These are phyloP conservation scores for Leptinotarsa peninsularis DNA, from an alignment of 2,888 invertebrate genomes.

Conservation along the genomic window DNA sequence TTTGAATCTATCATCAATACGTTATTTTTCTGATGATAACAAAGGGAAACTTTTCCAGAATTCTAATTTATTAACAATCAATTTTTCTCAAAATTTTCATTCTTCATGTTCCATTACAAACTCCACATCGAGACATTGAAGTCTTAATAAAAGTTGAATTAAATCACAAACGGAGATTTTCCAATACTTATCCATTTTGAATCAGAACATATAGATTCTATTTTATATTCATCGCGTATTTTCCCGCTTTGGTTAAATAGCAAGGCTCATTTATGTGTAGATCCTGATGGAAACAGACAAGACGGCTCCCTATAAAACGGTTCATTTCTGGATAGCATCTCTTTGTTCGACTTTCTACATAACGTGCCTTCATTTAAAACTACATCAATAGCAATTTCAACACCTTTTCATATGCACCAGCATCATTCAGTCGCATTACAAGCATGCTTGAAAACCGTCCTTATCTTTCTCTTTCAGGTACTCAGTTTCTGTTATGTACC, in stretches of 20 bases:
- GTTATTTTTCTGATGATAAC: too few species aligned
- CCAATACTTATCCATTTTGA: not conserved
- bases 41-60: too few species aligned
- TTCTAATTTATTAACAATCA: too few species aligned
- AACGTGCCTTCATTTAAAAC: constrained; percentile 56
- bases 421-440: constrained; percentile 41
- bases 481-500: constrained; percentile 3
- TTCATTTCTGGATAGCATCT: constrained; percentile 57
- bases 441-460: constrained; percentile 36
- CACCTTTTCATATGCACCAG: constrained; percentile 56
- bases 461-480: constrained; percentile 40
- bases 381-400: constrained; percentile 60
- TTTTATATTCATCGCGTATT: constrained; percentile 48
- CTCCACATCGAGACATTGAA: too few species aligned
- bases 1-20: too few species aligned
- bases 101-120: too few species aligned
- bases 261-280: constrained; percentile 47
- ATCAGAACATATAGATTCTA: constrained; percentile 36
- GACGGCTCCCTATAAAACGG: constrained; percentile 51
- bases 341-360: constrained; percentile 54
- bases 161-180: not conserved
- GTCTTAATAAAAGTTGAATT: too few species aligned
- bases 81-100: too few species aligned
- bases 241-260: constrained; percentile 47
- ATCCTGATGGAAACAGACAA: constrained; percentile 50